A percentile compares a stretch with the other conserved stretches of the same genome.
phyloP scores from a whole-genome alignment of 2,888 invertebrate species.

The Arrhopalites spinosus region DNA sequence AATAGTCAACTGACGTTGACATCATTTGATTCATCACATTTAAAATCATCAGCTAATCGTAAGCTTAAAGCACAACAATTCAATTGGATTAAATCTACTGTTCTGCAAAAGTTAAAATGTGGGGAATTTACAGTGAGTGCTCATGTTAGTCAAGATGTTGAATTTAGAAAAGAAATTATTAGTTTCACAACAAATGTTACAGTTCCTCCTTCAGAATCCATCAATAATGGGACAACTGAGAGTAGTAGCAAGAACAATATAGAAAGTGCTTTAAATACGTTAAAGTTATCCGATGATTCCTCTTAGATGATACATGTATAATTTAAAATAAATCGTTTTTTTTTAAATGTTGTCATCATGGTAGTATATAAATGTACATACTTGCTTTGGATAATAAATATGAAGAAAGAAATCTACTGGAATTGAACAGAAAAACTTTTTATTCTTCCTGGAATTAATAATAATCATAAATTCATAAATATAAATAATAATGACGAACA shows the following conservation, averaged over 20 bases:
- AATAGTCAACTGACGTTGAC: conserved; percentile 40
- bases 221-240: not conserved
- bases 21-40: conserved; percentile 30
- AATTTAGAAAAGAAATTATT: conserved; percentile 49
- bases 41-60: conserved; percentile 13
- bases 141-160: conserved; percentile 42
- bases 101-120: conserved; percentile 41
- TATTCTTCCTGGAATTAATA: not conserved
- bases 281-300: too few species aligned
- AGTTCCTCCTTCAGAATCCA: not conserved
- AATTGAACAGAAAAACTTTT: not conserved
- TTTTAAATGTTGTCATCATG: too few species aligned
- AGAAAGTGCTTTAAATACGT: too few species aligned
- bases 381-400: too few species aligned
- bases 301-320: too few species aligned
- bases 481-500: not conserved
- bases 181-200: conserved; percentile 5
- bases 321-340: too few species aligned
- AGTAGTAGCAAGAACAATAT: too few species aligned
- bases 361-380: too few species aligned
- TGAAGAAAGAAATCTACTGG: too few species aligned
- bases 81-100: conserved; percentile 34
- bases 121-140: conserved; percentile 42
- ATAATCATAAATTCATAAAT: not conserved
- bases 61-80: conserved; percentile 38